Conservation (phyloP, 1,140 invertebrate species). For the Chionoecetes opilio region DNA sequence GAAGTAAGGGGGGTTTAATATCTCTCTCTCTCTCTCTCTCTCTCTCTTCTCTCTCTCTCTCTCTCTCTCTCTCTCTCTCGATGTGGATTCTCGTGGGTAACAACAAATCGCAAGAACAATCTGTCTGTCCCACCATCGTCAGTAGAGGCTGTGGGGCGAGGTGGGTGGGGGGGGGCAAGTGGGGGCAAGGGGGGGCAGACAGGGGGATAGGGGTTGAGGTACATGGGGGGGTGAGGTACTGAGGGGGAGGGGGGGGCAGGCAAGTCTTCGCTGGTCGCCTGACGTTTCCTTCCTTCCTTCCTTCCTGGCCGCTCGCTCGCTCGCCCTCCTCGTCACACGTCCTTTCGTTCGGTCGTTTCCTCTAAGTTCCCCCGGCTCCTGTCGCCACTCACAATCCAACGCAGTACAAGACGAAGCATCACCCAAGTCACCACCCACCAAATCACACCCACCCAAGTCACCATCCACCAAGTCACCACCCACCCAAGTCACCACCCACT, state of each 20-base stretch:
- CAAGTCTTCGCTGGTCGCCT: not conserved
- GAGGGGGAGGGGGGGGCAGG: not conserved
- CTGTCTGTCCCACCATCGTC: too few relatives aligned
- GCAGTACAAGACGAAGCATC: not conserved
- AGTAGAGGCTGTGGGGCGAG: not conserved
- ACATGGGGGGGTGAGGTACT: not conserved
- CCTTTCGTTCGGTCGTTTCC: not conserved
- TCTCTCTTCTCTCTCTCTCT: too few relatives aligned
- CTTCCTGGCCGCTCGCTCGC: not conserved
- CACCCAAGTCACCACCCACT: too few relatives aligned
- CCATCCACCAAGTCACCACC: not conserved
- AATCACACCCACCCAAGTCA: not conserved
- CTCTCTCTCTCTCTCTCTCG: too few relatives aligned
- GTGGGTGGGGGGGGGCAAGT: not conserved
- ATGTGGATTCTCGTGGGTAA: too few relatives aligned
- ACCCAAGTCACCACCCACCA: too few relatives aligned
- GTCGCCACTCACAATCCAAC: not conserved
- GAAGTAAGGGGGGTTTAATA: constrained; percentile 9
- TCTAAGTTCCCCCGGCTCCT: not conserved
- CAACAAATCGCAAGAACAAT: too few relatives aligned
- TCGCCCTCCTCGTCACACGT: not conserved
- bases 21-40: constrained; percentile 18
- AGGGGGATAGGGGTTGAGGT: not conserved
- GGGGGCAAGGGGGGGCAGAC: not conserved
- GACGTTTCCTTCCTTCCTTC: constrained; percentile 21